phyloP scores from a whole-genome alignment of 2,888 invertebrate genomes.

The Thecocarcelia acutangulata region DNA sequence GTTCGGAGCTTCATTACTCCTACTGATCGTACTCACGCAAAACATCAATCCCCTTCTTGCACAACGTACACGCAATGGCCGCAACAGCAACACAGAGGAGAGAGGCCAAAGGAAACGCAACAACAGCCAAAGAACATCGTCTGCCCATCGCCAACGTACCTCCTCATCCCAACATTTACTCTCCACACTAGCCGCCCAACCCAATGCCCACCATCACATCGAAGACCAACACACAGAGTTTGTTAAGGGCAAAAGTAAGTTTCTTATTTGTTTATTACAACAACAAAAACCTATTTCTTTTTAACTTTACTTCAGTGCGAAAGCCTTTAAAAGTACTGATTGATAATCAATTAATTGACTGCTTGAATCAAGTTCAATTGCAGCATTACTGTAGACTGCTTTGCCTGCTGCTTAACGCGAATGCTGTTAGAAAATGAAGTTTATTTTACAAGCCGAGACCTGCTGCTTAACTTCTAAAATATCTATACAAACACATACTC shows the following conservation, averaged over 20 bases:
- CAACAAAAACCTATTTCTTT: constrained; percentile 12
- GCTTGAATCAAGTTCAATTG: constrained; percentile 42
- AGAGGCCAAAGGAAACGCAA: constrained; percentile 61
- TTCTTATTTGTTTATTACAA: constrained; percentile 12
- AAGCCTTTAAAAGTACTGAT: neutral
- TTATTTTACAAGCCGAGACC: neutral
- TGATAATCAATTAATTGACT: constrained; percentile 43
- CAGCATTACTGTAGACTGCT: too few relatives aligned
- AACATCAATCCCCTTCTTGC: constrained; percentile 44
- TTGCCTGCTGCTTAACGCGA: constrained; percentile 1
- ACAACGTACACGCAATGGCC: constrained; percentile 62
- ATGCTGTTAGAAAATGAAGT: neutral
- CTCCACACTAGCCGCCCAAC: constrained; percentile 70
- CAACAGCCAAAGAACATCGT: constrained; percentile 64
- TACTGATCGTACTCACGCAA: constrained; percentile 66
- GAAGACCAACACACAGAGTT: constrained; percentile 84
- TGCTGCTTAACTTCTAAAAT: constrained; percentile 14
- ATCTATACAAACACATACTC: neutral
- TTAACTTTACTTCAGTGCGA: neutral
- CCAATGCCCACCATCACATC: constrained; percentile 78
- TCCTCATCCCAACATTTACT: constrained; percentile 64
- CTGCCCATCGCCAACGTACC: constrained; percentile 70
- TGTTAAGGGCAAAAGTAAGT: constrained; percentile 91
- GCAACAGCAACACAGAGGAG: constrained; percentile 62
- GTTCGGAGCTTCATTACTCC: constrained; percentile 68